Conservation (phyloP, 2,113 vertebrate species). For the Chiloscyllium plagiosum region DNA sequence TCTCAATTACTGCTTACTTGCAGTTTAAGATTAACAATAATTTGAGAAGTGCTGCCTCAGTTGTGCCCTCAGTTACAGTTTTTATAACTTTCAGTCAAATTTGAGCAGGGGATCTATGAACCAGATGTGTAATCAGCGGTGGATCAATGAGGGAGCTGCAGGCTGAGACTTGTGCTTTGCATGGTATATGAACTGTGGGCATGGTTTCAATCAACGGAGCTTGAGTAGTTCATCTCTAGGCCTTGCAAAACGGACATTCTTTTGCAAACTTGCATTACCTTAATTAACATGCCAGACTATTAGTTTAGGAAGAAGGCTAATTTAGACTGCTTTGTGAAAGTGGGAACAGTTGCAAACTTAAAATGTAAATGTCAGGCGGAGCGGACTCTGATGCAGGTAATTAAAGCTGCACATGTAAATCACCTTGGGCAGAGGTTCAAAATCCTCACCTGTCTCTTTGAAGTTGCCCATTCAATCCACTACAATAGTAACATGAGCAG, state of each 20-base stretch:
- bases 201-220: background rate
- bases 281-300: background rate
- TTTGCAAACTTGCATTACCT: background rate
- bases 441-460: background rate
- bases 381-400: background rate
- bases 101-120: background rate
- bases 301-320: background rate
- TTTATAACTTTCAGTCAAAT: background rate
- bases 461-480: background rate
- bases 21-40: background rate
- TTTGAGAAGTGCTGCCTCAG: background rate
- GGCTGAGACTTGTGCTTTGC: background rate
- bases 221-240: background rate
- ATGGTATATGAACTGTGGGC: background rate
- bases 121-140: constrained; percentile 18
- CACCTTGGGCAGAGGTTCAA: background rate
- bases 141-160: background rate
- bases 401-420: background rate
- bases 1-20: background rate
- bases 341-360: background rate
- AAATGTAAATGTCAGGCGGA: background rate
- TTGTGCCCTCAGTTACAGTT: background rate
- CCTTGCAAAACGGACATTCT: background rate
- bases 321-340: background rate
- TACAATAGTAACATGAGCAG: background rate